Base-by-base conservation (phyloP, 2,113 vertebrate genomes). In the Pitta sordida region DNA sequence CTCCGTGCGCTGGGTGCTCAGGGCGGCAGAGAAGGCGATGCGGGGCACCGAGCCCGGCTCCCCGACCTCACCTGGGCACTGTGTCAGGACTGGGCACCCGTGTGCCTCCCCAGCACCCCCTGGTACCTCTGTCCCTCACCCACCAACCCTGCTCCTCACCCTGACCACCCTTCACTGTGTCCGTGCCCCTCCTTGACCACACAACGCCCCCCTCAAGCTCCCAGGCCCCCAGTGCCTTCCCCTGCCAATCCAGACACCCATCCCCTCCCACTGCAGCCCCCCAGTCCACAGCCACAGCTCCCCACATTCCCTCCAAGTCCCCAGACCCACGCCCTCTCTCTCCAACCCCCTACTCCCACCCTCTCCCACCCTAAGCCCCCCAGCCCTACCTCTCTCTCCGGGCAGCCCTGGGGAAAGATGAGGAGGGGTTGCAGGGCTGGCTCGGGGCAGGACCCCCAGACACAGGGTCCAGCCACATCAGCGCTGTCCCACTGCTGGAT, bases 1-100 rank as follows among this genome's bases (percentile, higher is more conserved):
- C 51, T 96, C 95, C 17, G 95, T 71, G 87, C 98, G 96, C 7
- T 97, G 98, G 15, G 96, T 96, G 62, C 98, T 99, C 85, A 99
- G 97, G 4, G 99, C 98, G 4, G 99, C 99, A 7, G 99, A 99
- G 97, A 99, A 99, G 14, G 99, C 98, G 18, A 99, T 93, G 16
- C 97, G 96, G 15, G 98, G 98, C 41, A 97, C 94, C 1, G 94
- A 84, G n/a, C 98, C 98, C 12, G 98, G 98, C 3, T 97, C 95
- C 26, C 99, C 99, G 29, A 98, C 95, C 43, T 85, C 96, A 62
- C 99, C 99, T 99, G 93, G 58, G 60, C 27, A 65, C 11, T 18
- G 22, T 0, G 26, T 37, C 78, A 80, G 78, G 1, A 29, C 9
- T 6, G 36, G 32, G 46, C 44, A 24, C 27, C 12, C 13, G 43